Percentiles rank a stretch among this genome's conserved stretches.
phyloP scores from a whole-genome alignment of 1,140 invertebrate genomes.

The Drosophila lini region DNA sequence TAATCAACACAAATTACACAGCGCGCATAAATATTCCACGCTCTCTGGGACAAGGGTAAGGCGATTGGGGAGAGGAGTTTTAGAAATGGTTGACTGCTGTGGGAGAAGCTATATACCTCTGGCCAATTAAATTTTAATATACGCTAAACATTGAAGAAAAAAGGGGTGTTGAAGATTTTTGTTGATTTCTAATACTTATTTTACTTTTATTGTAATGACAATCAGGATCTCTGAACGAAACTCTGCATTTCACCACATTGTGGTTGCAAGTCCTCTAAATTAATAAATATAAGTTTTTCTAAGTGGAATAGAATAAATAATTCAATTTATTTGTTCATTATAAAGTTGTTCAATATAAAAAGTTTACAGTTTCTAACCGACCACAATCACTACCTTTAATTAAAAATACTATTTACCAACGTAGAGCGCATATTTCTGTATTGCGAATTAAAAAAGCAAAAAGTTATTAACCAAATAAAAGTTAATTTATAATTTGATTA shows the following conservation, averaged over 20 bases:
- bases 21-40: slow-evolving; percentile 60
- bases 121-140: slow-evolving; percentile 78
- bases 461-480: background rate
- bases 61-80: slow-evolving; percentile 12
- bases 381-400: background rate
- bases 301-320: background rate
- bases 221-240: slow-evolving; percentile 5
- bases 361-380: too few relatives aligned
- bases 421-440: background rate
- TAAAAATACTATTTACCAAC: background rate
- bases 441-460: background rate
- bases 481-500: background rate
- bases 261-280: background rate
- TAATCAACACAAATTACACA: slow-evolving; percentile 78
- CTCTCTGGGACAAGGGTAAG: slow-evolving; percentile 12
- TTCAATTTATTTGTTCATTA: background rate
- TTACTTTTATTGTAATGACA: background rate
- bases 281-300: background rate
- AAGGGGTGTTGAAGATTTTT: slow-evolving; percentile 28
- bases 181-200: slow-evolving; percentile 35
- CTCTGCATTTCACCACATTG: background rate
- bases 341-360: too few relatives aligned
- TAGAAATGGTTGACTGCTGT: slow-evolving; percentile 12
- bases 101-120: slow-evolving; percentile 25
- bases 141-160: slow-evolving; percentile 68